Conservation (phyloP, 2,888 invertebrate genomes). For the Andrena chrysosceles region DNA sequence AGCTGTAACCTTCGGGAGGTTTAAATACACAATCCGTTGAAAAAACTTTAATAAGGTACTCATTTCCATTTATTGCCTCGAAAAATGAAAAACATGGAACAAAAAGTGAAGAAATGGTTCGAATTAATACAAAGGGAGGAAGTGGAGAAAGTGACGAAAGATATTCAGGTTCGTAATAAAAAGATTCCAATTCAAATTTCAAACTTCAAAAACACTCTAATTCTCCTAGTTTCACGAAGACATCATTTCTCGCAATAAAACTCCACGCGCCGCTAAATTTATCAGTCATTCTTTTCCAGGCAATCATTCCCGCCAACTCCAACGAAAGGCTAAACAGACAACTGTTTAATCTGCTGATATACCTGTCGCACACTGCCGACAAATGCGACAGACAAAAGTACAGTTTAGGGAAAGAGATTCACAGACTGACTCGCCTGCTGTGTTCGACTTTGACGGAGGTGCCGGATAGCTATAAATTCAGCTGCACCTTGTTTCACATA, state of each 20-base stretch:
- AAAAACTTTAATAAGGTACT: neutral
- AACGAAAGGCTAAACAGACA: constrained; percentile 58
- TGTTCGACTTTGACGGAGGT: constrained; percentile 67
- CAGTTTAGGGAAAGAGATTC: constrained; percentile 65
- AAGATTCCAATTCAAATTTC: neutral
- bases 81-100: constrained; percentile 42
- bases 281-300: constrained; percentile 63
- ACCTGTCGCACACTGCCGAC: constrained; percentile 73
- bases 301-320: neutral
- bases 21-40: constrained; percentile 23
- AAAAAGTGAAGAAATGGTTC: constrained; percentile 64
- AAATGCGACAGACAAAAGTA: constrained; percentile 63
- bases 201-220: no score
- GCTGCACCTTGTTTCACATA: constrained; percentile 77
- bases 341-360: constrained; percentile 74
- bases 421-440: constrained; percentile 64
- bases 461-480: constrained; percentile 72
- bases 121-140: constrained; percentile 55
- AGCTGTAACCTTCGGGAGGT: constrained; percentile 1
- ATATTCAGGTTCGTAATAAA: constrained; percentile 59
- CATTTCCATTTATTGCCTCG: neutral
- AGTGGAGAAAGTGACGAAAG: constrained; percentile 47
- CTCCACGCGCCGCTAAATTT: neutral
- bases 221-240: no score
- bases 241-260: neutral